Evolutionary conservation across 2,888 invertebrate genomes (phyloP).

Genomic region (Sphaerophoria taeniata): DNA sequence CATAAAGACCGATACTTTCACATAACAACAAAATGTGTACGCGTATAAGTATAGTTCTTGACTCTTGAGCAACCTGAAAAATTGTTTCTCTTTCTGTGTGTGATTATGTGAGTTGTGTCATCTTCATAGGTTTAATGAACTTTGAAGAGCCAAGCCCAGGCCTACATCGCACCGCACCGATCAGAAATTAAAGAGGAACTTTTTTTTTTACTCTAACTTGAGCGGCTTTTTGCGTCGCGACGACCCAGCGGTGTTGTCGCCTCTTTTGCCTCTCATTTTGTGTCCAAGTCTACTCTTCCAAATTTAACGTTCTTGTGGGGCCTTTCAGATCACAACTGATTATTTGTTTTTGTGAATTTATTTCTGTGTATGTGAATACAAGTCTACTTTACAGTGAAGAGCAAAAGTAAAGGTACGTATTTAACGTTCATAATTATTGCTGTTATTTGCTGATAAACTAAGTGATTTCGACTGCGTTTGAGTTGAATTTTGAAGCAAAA

Average conservation of each 20-base stretch:
- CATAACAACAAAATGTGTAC: background rate
- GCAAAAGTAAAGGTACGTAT: background rate
- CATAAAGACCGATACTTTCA: background rate
- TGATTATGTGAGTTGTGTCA: constrained; percentile 46
- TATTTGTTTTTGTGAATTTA: constrained; percentile 23
- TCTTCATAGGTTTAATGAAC: constrained; percentile 62
- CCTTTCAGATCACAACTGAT: constrained; percentile 59
- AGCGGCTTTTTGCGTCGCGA: background rate
- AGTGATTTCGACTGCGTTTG: no score
- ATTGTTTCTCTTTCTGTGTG: background rate
- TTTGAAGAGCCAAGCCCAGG: constrained; percentile 47
- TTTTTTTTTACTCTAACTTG: background rate
- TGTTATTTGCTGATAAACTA: no score
- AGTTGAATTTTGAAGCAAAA: no score
- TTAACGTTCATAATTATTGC: no score
- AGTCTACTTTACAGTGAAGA: background rate
- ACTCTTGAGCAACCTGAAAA: background rate
- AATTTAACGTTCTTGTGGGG: constrained; percentile 41
- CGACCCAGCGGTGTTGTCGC: constrained; percentile 23
- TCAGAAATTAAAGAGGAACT: background rate
- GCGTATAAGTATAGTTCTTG: no score
- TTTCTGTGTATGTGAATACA: background rate
- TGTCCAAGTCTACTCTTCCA: background rate
- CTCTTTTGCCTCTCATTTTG: constrained; percentile 11
- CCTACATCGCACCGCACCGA: constrained; percentile 1